Base-by-base conservation (phyloP, 1,140 invertebrate genomes). In the Drosophila nikananu region DNA sequence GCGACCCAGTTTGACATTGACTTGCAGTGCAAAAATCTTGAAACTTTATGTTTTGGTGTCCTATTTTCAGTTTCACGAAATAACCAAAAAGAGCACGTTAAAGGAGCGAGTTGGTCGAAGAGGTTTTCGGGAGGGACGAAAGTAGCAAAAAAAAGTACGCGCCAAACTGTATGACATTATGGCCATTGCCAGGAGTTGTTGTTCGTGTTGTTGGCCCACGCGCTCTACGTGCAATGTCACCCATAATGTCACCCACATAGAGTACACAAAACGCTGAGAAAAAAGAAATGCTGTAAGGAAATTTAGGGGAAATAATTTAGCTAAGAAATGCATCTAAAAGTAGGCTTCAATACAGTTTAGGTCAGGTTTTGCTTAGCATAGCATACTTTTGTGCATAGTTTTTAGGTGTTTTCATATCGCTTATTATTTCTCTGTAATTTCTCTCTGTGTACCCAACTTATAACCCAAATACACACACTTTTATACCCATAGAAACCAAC, bases 141-240 rank as follows among this genome's bases (percentile, higher is more conserved):
- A 73, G 39, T 51, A 52, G 62, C 63, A 39, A 21, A 67, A 21
- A 67, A 64, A 86, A 77, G 63, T 73, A 77, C 63, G 83, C 80
- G 83, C 57, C 75, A 82, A 86, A 83, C 83, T 90, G 86, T 76
- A 89, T 89, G 84, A 72, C 84, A 90, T 89, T 90, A 90, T 87
- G 80, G 74, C 86, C 70, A 84, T 84, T 89, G 68, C 78, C 52
- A 74, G 37, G 25, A 61, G 67, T 58, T 64, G 59, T 58, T 61
- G 42, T 49, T 74, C 19, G 46, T 65, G 49, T 23, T 78, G 54
- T 72, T 74, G 62, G 75, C 64, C 68, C 75, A 84, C 48, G 75
- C 65, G 54, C 52, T 63, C 52, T 77, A 65, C 54, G 73, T 87
- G 83, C 77, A 80, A 65, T 60, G 75, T 46, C 62, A 75, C 55